Conservation (phyloP, 2,113 vertebrate genomes). For the Psilopogon haemacephalus region DNA sequence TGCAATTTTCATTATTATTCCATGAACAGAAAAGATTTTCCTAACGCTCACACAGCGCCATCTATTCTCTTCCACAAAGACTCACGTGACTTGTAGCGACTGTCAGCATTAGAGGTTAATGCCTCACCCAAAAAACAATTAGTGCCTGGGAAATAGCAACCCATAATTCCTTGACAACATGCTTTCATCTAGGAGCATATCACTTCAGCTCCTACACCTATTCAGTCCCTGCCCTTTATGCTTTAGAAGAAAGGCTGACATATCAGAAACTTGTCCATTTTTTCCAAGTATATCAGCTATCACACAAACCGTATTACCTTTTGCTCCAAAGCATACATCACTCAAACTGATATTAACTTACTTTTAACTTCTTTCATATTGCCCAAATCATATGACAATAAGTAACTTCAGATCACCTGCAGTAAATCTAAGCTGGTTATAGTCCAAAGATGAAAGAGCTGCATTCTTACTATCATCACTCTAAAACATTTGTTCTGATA, state of each 20-base stretch:
- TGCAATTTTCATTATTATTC: not conserved
- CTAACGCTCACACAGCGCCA: not conserved
- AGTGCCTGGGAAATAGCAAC: not conserved
- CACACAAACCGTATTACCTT: not conserved
- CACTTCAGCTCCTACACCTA: not conserved
- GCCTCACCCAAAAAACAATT: not conserved
- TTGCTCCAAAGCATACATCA: not conserved
- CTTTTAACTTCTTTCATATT: not conserved
- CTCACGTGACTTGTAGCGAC: not conserved
- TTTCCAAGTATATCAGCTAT: not conserved
- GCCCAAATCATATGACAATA: not conserved
- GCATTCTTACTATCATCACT: not conserved
- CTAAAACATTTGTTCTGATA: not conserved
- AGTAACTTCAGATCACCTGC: not conserved
- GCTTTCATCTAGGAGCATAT: not conserved
- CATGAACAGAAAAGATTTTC: not conserved
- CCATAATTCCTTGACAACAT: not conserved
- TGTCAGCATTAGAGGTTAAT: not conserved
- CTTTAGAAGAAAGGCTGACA: not conserved
- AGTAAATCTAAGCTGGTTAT: not conserved
- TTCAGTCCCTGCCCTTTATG: not conserved
- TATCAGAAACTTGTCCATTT: not conserved
- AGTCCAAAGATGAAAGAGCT: not conserved
- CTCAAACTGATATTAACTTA: not conserved
- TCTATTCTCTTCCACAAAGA: not conserved